Percentiles rank a stretch among this genome's conserved stretches.
Evolutionary conservation across 1,140 invertebrate species (phyloP).

Genomic region (Zaprionus tsacasi): DNA sequence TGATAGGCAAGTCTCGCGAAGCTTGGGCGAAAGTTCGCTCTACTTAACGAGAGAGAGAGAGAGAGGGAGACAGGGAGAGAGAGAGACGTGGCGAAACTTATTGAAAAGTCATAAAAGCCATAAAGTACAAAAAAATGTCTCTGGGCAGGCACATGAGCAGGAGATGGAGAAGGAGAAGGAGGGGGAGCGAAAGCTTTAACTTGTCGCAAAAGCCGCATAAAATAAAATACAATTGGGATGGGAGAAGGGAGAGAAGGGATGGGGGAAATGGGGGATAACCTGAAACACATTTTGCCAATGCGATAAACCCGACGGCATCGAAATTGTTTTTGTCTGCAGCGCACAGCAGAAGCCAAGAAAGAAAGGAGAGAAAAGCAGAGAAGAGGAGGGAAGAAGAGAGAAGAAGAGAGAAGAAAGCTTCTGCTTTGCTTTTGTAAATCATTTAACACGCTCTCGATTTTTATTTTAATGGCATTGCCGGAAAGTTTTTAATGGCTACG

Average conservation of each 20-base stretch:
- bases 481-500: constrained; percentile 67
- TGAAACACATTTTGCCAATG: constrained; percentile 49
- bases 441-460: constrained; percentile 78
- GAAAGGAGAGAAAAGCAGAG: not conserved
- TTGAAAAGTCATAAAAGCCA: constrained; percentile 71
- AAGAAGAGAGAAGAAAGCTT: not conserved
- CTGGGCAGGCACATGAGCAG: not conserved
- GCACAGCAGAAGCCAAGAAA: not conserved
- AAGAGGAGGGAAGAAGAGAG: not conserved
- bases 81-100: constrained; percentile 49
- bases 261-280: constrained; percentile 27
- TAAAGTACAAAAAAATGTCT: constrained; percentile 42
- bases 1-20: constrained; percentile 9
- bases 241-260: no score
- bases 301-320: constrained; percentile 51
- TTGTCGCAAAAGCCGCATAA: constrained; percentile 52
- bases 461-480: constrained; percentile 73
- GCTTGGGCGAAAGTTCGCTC: not conserved
- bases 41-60: not conserved
- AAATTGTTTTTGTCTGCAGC: constrained; percentile 56
- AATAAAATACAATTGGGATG: constrained; percentile 30
- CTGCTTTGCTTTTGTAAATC: constrained; percentile 63
- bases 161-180: not conserved
- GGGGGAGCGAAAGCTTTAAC: constrained; percentile 43
- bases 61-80: no score